phyloP scores from a whole-genome alignment of 2,113 vertebrate genomes.

The Aptenodytes forsteri region DNA sequence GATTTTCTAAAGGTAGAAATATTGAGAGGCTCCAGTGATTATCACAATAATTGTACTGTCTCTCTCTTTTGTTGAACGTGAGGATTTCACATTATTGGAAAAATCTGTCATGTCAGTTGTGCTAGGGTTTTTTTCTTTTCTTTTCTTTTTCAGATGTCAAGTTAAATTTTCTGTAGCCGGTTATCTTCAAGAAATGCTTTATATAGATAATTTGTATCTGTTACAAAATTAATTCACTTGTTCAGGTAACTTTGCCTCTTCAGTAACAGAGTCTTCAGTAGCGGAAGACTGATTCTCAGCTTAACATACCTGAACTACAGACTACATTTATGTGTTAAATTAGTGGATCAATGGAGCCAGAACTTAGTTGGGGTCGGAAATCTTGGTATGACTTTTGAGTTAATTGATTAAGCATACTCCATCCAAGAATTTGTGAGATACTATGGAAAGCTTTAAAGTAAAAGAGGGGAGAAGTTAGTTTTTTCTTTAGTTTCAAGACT shows the following conservation, averaged over 20 bases:
- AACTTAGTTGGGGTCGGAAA: background rate
- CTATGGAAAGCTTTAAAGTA: background rate
- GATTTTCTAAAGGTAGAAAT: background rate
- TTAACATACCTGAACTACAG: background rate
- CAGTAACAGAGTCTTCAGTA: background rate
- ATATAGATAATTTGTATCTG: background rate
- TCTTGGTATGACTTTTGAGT: background rate
- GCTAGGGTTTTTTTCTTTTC: background rate
- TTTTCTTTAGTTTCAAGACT: background rate
- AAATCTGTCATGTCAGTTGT: background rate
- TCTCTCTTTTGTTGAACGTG: background rate
- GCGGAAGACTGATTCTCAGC: background rate
- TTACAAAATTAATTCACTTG: background rate
- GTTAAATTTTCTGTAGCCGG: background rate
- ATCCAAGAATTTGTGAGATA: background rate
- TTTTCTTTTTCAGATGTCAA: background rate
- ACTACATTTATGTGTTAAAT: background rate
- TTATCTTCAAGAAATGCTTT: background rate
- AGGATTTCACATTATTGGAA: background rate
- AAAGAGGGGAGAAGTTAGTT: accelerated
- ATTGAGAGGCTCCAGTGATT: background rate
- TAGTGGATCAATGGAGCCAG: background rate
- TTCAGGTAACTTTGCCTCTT: background rate
- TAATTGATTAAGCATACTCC: background rate
- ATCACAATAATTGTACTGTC: background rate